Conservation (phyloP, 2,113 vertebrate genomes). For the Regulus satrapa region DNA sequence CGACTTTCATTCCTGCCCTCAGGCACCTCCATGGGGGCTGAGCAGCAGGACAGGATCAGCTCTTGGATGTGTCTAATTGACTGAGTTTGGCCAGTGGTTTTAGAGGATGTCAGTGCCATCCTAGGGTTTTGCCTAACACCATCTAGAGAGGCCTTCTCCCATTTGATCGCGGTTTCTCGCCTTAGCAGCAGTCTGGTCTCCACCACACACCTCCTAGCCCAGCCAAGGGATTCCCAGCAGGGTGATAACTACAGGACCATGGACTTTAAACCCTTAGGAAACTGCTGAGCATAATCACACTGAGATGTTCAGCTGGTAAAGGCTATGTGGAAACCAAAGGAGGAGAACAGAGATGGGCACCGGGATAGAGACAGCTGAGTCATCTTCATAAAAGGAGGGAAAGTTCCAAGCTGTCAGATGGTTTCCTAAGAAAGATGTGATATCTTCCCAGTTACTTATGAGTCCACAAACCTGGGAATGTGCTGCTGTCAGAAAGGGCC, state of each 20-base stretch:
- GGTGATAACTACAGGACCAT: not conserved
- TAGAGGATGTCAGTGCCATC: not conserved
- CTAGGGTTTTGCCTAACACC: not conserved
- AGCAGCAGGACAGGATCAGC: not conserved
- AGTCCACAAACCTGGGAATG: not conserved
- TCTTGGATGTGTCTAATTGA: not conserved
- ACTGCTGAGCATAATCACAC: not conserved
- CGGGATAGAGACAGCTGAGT: not conserved
- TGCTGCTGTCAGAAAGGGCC: not conserved
- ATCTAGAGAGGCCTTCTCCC: not conserved
- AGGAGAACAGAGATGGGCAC: not conserved
- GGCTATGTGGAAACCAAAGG: not conserved
- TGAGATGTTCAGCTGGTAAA: not conserved
- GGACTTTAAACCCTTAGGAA: not conserved
- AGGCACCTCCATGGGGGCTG: not conserved
- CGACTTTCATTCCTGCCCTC: not conserved
- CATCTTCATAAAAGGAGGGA: not conserved
- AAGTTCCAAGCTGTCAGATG: not conserved
- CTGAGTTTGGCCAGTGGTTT: not conserved
- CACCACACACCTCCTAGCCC: fast-evolving
- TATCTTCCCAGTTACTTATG: not conserved
- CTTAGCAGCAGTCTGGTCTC: not conserved
- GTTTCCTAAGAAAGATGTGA: not conserved
- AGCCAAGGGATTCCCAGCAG: not conserved
- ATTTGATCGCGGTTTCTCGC: not conserved